Conservation (phyloP, 2,888 invertebrate genomes). For the Sussaba pulchella region DNA sequence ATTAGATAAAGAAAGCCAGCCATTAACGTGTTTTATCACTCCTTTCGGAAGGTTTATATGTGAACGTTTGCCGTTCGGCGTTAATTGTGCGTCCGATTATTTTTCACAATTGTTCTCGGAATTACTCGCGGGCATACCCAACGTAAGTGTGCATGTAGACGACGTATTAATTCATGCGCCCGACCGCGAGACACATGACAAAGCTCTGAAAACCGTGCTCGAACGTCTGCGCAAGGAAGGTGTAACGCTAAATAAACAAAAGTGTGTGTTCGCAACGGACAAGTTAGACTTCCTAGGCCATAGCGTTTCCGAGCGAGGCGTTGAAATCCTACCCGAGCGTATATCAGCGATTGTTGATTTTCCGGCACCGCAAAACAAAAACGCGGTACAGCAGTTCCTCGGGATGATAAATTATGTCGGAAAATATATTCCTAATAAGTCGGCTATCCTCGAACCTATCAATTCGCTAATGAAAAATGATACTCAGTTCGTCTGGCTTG, state of each 20-base stretch:
- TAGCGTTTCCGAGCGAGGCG: slow-evolving; percentile 67
- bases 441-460: slow-evolving; percentile 68
- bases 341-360: slow-evolving; percentile 68
- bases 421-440: slow-evolving; percentile 71
- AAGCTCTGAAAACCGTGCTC: slow-evolving; percentile 69
- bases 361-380: slow-evolving; percentile 69
- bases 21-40: slow-evolving; percentile 13
- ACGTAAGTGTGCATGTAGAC: slow-evolving; percentile 63
- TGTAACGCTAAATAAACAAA: slow-evolving; percentile 71
- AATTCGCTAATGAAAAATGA: slow-evolving; percentile 69
- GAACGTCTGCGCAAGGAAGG: slow-evolving; percentile 66
- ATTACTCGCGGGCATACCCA: slow-evolving; percentile 57
- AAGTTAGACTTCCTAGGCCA: slow-evolving; percentile 74
- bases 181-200: slow-evolving; percentile 68
- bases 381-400: slow-evolving; percentile 67
- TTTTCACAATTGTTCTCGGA: slow-evolving; percentile 57
- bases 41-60: slow-evolving; percentile 50
- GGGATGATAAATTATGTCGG: slow-evolving; percentile 69
- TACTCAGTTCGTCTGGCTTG: slow-evolving; percentile 68
- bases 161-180: slow-evolving; percentile 66
- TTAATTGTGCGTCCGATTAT: slow-evolving; percentile 66
- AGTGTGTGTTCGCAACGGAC: slow-evolving; percentile 72
- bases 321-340: slow-evolving; percentile 64
- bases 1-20: slow-evolving; percentile 49
- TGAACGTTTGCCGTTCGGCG: slow-evolving; percentile 67